These are phyloP conservation scores for Pocillopora damicornis DNA, from an alignment of 64 coral and sea anemone species.

Conservation along the genomic window DNA sequence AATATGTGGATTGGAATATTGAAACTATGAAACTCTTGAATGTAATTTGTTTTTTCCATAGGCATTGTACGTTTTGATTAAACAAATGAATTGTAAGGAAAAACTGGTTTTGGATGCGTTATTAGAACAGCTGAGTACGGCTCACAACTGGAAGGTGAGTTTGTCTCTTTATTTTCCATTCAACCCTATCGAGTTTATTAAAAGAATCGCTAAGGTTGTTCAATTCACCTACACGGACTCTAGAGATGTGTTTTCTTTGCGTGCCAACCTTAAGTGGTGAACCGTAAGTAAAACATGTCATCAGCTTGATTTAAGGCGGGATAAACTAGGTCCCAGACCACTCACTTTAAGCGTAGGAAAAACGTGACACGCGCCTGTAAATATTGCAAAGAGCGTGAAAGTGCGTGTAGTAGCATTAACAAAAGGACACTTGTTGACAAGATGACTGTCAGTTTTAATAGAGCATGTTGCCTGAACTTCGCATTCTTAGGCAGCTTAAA, in stretches of 20 bases:
- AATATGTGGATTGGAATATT: too few species aligned
- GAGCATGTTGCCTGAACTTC: background rate
- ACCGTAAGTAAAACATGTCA: too few species aligned
- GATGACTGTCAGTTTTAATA: background rate
- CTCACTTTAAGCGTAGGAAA: background rate
- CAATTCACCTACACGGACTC: too few species aligned
- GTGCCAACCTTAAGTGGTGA: too few species aligned
- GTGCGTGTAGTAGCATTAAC: too few species aligned
- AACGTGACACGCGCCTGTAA: background rate
- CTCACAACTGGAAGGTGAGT: conserved; percentile 95
- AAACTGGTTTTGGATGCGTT: conserved; percentile 63
- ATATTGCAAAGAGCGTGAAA: too few species aligned
- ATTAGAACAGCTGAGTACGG: conserved; percentile 68
- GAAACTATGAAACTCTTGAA: too few species aligned
- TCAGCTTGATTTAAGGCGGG: too few species aligned
- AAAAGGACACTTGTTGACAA: background rate
- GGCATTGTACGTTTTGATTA: conserved; percentile 89
- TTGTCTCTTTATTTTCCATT: background rate
- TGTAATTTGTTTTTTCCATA: background rate
- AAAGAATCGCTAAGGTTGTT: background rate
- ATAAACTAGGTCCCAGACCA: too few species aligned
- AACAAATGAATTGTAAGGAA: conserved; percentile 94
- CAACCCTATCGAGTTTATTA: background rate
- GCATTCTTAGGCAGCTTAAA: background rate
- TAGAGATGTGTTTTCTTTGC: too few species aligned